Conservation (phyloP, 2,113 vertebrate species). For the Buteo buteo region DNA sequence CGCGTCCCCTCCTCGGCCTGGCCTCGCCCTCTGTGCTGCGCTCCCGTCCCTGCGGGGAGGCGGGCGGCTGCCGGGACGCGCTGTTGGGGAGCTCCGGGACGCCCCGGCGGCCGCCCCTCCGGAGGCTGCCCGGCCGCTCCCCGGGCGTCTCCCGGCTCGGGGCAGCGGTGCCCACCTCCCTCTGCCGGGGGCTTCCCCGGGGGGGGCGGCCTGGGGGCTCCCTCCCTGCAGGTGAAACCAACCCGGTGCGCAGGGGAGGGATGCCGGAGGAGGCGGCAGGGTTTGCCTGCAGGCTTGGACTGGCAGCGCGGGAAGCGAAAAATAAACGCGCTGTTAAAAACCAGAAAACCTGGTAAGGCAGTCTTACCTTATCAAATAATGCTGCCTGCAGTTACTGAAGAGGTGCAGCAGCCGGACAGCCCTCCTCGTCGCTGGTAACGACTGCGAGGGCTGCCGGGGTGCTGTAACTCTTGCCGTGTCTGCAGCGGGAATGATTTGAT, state of each 20-base stretch:
- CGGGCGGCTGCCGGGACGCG: background rate
- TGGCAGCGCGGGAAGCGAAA: background rate
- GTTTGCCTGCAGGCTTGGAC: background rate
- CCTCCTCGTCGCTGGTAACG: fast-evolving
- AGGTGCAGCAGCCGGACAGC: background rate
- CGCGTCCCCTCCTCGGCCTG: too few relatives aligned
- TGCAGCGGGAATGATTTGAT: background rate
- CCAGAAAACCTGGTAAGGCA: background rate
- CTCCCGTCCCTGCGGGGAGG: too few relatives aligned
- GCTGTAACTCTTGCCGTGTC: background rate
- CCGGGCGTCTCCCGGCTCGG: background rate
- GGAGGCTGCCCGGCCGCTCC: background rate
- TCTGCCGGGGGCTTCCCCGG: background rate
- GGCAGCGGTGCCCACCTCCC: fast-evolving
- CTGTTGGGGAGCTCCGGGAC: background rate
- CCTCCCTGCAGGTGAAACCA: background rate
- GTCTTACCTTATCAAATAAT: background rate
- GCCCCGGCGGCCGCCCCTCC: background rate
- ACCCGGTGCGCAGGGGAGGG: fast-evolving
- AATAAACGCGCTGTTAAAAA: fast-evolving
- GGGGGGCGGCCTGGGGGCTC: background rate
- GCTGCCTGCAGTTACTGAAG: too few relatives aligned
- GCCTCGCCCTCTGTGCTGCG: too few relatives aligned
- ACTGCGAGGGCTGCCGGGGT: background rate
- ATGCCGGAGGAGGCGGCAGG: background rate